Evolutionary conservation across 1,140 invertebrate genomes (phyloP).

Genomic region (Melitaea cinxia): DNA sequence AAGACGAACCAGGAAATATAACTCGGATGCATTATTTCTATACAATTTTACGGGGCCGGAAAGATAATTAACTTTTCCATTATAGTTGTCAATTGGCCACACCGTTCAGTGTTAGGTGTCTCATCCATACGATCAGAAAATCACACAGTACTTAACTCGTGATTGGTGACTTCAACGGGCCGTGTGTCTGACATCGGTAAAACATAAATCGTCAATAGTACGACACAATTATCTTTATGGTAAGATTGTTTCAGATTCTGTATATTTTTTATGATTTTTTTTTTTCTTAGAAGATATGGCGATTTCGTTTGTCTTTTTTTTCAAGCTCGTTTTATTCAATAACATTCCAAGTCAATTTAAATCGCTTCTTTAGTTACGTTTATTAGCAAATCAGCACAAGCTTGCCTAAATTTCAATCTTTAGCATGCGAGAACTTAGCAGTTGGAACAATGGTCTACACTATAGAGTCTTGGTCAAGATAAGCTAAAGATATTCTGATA

Average conservation of each 20-base stretch:
- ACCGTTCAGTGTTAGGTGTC: conserved; percentile 10
- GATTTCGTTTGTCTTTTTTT: no score
- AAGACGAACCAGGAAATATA: not conserved
- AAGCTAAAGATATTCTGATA: no score
- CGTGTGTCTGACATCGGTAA: conserved; percentile 17
- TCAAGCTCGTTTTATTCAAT: no score
- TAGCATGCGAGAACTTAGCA: no score
- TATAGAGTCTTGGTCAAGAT: no score
- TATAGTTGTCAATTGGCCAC: not conserved
- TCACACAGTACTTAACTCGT: conserved; percentile 24
- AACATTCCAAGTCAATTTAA: no score
- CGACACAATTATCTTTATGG: not conserved
- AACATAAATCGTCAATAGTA: conserved; percentile 1
- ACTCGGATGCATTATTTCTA: not conserved
- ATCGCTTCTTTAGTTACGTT: no score
- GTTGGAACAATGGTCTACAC: no score
- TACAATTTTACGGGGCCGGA: not conserved
- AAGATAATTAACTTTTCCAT: not conserved
- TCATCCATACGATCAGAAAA: conserved; percentile 14
- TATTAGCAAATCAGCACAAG: no score
- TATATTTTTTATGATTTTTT: not conserved
- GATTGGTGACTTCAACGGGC: conserved; percentile 14
- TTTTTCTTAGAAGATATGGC: no score
- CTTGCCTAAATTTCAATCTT: no score
- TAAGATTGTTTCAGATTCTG: not conserved